phyloP scores from a whole-genome alignment of 64 coral and sea anemone species.

The Pocillopora verrucosa region DNA sequence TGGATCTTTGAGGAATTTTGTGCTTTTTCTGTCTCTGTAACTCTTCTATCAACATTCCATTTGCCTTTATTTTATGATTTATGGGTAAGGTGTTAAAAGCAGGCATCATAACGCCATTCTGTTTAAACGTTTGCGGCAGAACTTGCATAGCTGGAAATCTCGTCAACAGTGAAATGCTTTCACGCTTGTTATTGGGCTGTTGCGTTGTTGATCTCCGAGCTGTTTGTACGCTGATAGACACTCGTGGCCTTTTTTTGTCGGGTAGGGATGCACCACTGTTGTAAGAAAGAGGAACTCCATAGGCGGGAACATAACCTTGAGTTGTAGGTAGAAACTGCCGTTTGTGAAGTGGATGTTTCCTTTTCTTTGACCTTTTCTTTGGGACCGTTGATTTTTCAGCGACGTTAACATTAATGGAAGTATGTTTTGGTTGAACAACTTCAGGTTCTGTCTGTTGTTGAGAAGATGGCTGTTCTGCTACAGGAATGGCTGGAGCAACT shows the following conservation, averaged over 20 bases:
- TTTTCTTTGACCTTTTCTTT: conserved; percentile 8
- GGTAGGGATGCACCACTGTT: not conserved
- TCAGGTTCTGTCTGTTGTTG: not conserved
- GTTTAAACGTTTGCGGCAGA: conserved; percentile 74
- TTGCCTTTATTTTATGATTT: conserved; percentile 43
- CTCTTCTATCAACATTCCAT: conserved; percentile 76
- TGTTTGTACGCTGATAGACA: conserved; percentile 65
- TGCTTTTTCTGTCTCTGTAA: conserved; percentile 54
- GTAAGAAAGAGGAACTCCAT: conserved; percentile 7
- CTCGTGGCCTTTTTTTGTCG: not conserved
- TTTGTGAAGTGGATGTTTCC: not conserved
- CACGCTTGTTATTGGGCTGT: conserved; percentile 50
- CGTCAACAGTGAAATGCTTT: conserved; percentile 68
- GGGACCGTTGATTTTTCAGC: conserved; percentile 22
- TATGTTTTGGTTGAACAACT: conserved; percentile 27
- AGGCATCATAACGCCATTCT: conserved; percentile 70
- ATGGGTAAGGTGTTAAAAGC: conserved; percentile 59
- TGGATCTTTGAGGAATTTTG: conserved; percentile 3
- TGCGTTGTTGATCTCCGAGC: conserved; percentile 22
- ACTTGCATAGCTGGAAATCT: conserved; percentile 86
- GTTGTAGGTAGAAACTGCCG: not conserved
- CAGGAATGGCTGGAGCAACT: not conserved
- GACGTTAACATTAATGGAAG: conserved; percentile 18
- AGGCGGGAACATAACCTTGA: not conserved
- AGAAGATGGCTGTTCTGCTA: not conserved